A percentile compares a stretch with the other conserved stretches of the same genome.
Conservation (phyloP, 2,888 invertebrate species). For the Limnephilus marmoratus region DNA sequence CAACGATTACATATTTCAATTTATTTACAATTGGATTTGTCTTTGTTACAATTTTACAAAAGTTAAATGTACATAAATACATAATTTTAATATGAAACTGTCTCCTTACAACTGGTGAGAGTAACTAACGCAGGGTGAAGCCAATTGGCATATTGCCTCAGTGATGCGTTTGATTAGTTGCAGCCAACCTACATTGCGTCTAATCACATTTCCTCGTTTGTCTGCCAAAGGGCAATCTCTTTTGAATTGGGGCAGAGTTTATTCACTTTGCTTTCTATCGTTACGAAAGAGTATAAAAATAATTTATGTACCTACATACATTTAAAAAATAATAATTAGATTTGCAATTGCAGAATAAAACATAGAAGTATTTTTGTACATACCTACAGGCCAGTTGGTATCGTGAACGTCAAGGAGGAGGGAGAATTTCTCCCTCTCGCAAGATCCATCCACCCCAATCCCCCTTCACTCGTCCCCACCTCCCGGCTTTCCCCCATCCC, state of each 20-base stretch:
- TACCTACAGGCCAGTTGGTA: constrained; percentile 76
- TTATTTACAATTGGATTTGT: background rate
- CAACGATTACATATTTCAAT: background rate
- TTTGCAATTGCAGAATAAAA: background rate
- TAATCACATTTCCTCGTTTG: constrained; percentile 35
- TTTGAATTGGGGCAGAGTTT: constrained; percentile 22
- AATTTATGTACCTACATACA: background rate
- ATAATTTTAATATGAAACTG: background rate
- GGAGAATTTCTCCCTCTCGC: constrained; percentile 71
- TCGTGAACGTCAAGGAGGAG: constrained; percentile 73
- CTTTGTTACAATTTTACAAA: background rate
- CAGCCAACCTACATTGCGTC: background rate
- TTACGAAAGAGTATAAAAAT: background rate
- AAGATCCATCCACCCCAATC: constrained; percentile 68
- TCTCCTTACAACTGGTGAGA: background rate
- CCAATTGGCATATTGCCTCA: constrained; percentile 41
- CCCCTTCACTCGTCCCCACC: constrained; percentile 62
- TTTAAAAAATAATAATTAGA: background rate
- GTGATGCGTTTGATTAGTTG: constrained; percentile 2
- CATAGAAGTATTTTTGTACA: constrained; percentile 68
- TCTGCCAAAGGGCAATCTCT: constrained; percentile 39
- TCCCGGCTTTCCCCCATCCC: constrained; percentile 68
- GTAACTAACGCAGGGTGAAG: constrained; percentile 9
- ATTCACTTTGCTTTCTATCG: background rate
- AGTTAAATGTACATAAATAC: background rate